A percentile compares a stretch with the other conserved stretches of the same genome.
These are phyloP conservation scores for Drosophila niveifrons DNA, from an alignment of 2,888 invertebrate species.

Conservation along the genomic window DNA sequence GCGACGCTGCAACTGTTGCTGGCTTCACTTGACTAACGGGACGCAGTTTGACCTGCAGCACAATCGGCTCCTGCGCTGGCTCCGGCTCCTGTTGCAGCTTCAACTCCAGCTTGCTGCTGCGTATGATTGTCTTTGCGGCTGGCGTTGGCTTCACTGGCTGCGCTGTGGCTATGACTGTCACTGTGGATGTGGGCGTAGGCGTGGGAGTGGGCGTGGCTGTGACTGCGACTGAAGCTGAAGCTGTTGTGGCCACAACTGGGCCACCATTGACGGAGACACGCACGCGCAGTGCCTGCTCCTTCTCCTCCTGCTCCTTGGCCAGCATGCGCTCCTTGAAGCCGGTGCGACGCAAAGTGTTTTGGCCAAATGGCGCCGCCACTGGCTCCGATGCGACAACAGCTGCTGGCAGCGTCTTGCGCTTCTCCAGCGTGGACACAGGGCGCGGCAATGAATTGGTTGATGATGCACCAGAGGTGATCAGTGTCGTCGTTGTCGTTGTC, in stretches of 20 bases:
- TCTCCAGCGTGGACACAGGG: constrained; percentile 41
- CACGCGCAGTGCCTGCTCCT: constrained; percentile 59
- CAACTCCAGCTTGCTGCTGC: constrained; percentile 46
- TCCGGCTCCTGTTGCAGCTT: constrained; percentile 28
- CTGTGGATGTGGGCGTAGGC: neutral
- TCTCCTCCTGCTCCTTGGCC: constrained; percentile 72
- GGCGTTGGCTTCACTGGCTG: neutral
- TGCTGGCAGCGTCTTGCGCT: constrained; percentile 12
- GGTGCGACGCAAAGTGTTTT: constrained; percentile 86
- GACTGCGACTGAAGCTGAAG: neutral
- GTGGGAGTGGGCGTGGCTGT: neutral
- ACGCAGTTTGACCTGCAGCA: constrained; percentile 63
- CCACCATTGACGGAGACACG: constrained; percentile 56
- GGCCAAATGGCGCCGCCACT: constrained; percentile 84
- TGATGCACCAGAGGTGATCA: no score
- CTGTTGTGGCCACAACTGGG: neutral
- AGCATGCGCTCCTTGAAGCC: constrained; percentile 85
- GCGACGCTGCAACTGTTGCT: constrained; percentile 16
- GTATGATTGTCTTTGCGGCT: constrained; percentile 16
- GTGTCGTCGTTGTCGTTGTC: neutral
- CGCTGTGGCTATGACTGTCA: neutral
- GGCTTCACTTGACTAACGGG: constrained; percentile 29
- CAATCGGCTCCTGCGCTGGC: constrained; percentile 29
- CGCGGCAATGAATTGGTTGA: constrained; percentile 61
- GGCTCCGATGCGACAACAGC: constrained; percentile 8